These are phyloP conservation scores for Drosophila anomalipes DNA, from an alignment of 2,888 invertebrate species.

Conservation along the genomic window DNA sequence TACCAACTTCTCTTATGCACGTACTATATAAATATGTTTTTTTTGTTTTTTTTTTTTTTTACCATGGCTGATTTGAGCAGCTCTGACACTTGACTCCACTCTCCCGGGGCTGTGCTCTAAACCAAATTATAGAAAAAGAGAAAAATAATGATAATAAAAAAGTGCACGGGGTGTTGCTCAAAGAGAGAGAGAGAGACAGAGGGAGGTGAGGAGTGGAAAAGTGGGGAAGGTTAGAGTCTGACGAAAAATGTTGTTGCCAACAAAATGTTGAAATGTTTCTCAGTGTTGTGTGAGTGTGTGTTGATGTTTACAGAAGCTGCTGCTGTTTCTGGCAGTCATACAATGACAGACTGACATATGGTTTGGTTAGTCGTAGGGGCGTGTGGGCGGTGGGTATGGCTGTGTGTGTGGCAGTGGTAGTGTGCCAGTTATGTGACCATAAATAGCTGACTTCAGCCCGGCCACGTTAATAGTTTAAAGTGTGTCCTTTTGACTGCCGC, in stretches of 20 bases:
- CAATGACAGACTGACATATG: constrained; percentile 71
- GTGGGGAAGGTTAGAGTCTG: background rate
- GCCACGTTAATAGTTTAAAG: constrained; percentile 70
- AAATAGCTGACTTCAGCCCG: constrained; percentile 59
- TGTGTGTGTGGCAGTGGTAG: constrained; percentile 27
- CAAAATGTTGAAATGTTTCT: constrained; percentile 29
- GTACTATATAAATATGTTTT: background rate
- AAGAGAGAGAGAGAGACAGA: background rate
- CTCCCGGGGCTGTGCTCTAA: constrained; percentile 31
- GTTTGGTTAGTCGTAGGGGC: background rate
- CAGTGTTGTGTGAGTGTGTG: constrained; percentile 14
- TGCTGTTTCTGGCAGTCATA: constrained; percentile 50
- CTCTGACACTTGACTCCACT: constrained; percentile 79
- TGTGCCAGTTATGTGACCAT: constrained; percentile 75
- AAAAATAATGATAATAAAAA: constrained; percentile 22
- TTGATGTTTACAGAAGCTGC: constrained; percentile 40
- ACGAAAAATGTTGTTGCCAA: constrained; percentile 34
- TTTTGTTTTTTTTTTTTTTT: constrained; percentile 28
- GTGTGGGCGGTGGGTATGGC: background rate
- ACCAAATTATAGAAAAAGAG: constrained; percentile 29
- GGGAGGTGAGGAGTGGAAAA: background rate
- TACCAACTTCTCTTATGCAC: background rate
- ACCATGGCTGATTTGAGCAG: constrained; percentile 69
- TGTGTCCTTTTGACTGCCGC: constrained; percentile 65
- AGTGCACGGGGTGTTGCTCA: background rate